A percentile compares a stretch with the other conserved stretches of the same genome.
Conservation (phyloP, 1,140 invertebrate genomes). For the Aphis gossypii region DNA sequence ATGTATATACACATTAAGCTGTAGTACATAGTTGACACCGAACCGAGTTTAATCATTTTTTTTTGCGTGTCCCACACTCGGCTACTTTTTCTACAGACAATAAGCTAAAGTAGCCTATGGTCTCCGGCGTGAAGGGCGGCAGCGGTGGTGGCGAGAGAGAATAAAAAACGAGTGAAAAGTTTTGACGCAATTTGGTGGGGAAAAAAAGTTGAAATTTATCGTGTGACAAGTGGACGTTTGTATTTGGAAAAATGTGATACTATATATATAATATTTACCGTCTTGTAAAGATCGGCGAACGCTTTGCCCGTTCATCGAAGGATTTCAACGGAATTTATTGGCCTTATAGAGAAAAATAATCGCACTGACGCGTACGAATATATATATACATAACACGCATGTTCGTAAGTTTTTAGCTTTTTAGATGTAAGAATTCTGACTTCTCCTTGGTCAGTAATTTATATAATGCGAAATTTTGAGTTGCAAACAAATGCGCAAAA, state of each 20-base stretch:
- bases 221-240: conserved; percentile 41
- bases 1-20: background rate
- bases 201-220: conserved; percentile 52
- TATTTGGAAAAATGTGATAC: conserved; percentile 26
- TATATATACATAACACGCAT: background rate
- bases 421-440: background rate
- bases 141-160: background rate
- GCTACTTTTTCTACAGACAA: conserved; percentile 40
- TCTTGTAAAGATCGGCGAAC: background rate
- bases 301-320: background rate
- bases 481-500: background rate
- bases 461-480: background rate
- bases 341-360: background rate
- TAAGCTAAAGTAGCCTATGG: conserved; percentile 57
- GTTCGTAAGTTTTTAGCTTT: background rate
- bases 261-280: conserved; percentile 14
- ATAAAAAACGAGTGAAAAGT: conserved; percentile 38
- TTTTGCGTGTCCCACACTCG: background rate
- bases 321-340: background rate
- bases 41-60: conserved; percentile 57
- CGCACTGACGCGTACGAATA: background rate
- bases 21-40: conserved; percentile 39
- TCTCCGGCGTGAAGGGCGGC: background rate
- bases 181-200: conserved; percentile 22
- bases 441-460: background rate